Conservation (phyloP, 37 sponge, comb jelly and placozoan genomes). For the Spongia lamella region DNA sequence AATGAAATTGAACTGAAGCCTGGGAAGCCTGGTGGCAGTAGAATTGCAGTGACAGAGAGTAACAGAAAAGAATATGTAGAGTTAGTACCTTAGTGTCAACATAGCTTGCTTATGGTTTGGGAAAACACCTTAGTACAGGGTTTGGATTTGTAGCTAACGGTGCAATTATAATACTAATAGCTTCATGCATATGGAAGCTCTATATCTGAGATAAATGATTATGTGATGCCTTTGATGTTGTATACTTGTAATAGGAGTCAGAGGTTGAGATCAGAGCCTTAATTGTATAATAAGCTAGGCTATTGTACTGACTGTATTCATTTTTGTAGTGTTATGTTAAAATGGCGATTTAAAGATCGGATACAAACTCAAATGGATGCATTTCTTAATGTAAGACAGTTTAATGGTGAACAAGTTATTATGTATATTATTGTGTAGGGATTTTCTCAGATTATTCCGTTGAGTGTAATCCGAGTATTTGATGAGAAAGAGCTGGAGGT, state of each 20-base stretch:
- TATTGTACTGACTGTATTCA: too few species aligned
- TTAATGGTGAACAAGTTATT: neutral
- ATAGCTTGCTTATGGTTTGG: neutral
- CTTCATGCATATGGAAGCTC: too few species aligned
- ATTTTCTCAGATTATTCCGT: conserved; percentile 84
- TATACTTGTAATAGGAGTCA: too few species aligned
- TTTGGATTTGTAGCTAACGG: too few species aligned
- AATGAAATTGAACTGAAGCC: conserved; percentile 73
- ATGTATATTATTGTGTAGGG: conserved; percentile 52
- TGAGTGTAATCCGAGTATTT: conserved; percentile 73
- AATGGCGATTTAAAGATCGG: conserved; percentile 89
- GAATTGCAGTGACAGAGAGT: conserved; percentile 83
- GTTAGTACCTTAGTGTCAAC: conserved; percentile 51
- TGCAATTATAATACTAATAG: too few species aligned
- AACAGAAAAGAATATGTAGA: conserved; percentile 93
- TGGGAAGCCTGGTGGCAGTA: conserved; percentile 66
- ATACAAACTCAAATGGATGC: conserved; percentile 84
- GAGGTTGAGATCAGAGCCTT: too few species aligned
- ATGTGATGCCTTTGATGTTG: too few species aligned
- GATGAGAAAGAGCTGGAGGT: conserved; percentile 95
- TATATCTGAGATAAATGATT: too few species aligned
- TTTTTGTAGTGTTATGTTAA: conserved; percentile 71
- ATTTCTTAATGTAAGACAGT: conserved; percentile 69
- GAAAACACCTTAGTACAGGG: too few species aligned
- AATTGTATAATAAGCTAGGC: too few species aligned